These are phyloP conservation scores for Eolophus roseicapilla DNA, from an alignment of 2,113 vertebrate genomes.

Conservation along the genomic window DNA sequence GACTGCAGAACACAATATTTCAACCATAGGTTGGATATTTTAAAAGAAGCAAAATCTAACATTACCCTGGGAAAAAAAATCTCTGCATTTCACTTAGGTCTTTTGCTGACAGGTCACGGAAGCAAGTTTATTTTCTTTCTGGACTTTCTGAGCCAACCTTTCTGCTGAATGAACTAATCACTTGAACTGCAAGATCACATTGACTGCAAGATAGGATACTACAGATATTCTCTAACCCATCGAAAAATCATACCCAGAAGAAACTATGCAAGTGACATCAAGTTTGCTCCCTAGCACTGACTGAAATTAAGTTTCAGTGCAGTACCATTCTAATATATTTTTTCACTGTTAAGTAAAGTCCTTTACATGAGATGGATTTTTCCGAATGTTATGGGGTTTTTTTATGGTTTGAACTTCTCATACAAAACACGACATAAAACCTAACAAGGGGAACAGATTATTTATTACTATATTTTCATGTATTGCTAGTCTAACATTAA, in stretches of 20 bases:
- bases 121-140: neutral
- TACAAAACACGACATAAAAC: neutral
- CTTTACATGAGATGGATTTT: neutral
- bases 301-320: neutral
- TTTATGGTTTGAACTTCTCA: neutral
- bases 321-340: neutral
- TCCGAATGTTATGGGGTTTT: neutral
- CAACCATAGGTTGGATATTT: neutral
- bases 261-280: neutral
- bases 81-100: neutral
- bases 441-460: neutral
- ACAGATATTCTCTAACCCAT: neutral
- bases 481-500: neutral
- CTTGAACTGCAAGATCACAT: neutral
- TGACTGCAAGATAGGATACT: neutral
- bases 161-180: neutral
- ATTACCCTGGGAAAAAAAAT: neutral
- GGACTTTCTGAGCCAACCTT: neutral
- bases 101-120: neutral
- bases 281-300: neutral
- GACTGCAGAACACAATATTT: neutral
- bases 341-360: neutral
- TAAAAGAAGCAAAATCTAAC: neutral
- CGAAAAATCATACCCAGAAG: neutral
- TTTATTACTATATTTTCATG: neutral